Conservation (phyloP, 2,797 vertebrate genomes). For the Pseudotriccus pelzelni region DNA sequence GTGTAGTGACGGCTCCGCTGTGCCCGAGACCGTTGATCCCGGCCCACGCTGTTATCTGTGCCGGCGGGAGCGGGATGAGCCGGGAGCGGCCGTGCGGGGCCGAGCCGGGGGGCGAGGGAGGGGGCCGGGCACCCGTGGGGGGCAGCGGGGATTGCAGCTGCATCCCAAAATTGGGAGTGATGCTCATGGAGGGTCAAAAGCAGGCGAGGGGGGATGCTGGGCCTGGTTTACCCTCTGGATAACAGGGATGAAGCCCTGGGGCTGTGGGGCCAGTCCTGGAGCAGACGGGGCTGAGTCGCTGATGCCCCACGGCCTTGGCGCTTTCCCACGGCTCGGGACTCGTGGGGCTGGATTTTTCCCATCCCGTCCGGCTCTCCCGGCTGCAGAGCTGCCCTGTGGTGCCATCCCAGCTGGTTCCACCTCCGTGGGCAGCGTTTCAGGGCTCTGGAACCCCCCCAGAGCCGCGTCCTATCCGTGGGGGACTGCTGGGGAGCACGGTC, state of each 20-base stretch:
- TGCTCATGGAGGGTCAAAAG: rapidly evolving
- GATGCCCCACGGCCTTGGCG: rapidly evolving
- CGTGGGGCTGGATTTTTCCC: neutral
- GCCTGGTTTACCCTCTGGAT: neutral
- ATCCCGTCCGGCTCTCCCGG: rapidly evolving
- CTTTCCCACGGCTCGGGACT: neutral
- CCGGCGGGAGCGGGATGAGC: neutral
- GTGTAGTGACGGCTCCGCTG: constrained; percentile 3
- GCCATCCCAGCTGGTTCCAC: neutral
- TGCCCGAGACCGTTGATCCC: constrained; percentile 13
- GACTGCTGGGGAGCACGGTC: rapidly evolving
- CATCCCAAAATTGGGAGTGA: rapidly evolving
- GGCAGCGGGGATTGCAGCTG: neutral
- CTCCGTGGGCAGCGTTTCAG: neutral
- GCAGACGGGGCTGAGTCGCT: neutral
- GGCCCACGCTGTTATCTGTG: neutral
- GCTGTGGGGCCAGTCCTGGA: rapidly evolving
- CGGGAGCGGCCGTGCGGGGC: neutral
- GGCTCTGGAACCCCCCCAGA: neutral
- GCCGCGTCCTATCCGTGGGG: rapidly evolving
- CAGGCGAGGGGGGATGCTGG: rapidly evolving
- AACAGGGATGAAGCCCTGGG: neutral
- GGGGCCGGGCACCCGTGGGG: rapidly evolving
- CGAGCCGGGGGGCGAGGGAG: neutral
- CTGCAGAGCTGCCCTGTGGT: neutral